Evolutionary conservation across 1,140 invertebrate species (phyloP).

Genomic region (Nasonia vitripennis): DNA sequence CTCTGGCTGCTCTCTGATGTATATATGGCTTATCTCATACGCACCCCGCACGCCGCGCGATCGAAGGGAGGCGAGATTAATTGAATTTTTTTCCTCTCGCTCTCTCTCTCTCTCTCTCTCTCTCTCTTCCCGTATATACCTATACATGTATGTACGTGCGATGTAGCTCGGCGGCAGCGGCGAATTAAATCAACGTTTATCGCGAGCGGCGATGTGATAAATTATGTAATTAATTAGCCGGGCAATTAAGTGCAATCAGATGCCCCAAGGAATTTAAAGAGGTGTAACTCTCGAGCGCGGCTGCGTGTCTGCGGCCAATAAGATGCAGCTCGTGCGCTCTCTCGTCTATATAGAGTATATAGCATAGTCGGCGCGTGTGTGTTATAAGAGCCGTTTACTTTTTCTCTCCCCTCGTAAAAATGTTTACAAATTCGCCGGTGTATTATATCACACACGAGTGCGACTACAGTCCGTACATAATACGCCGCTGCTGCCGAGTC

Average conservation of each 20-base stretch:
- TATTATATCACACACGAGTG: not conserved
- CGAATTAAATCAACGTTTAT: conserved; percentile 66
- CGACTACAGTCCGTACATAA: no score
- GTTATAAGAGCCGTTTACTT: not conserved
- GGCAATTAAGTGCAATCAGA: conserved; percentile 70
- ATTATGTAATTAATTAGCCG: conserved; percentile 70
- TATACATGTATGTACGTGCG: no score
- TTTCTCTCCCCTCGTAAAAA: not conserved
- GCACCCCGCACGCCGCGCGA: no score
- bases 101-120: no score
- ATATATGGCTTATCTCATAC: not conserved
- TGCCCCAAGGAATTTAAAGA: conserved; percentile 67
- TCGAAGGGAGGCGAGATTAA: not conserved
- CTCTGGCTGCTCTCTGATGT: not conserved
- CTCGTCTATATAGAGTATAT: not conserved
- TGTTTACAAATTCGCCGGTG: not conserved
- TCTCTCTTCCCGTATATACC: no score
- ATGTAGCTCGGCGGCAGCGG: not conserved
- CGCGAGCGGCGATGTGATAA: conserved; percentile 58
- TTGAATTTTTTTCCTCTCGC: not conserved
- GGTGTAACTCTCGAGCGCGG: conserved; percentile 58
- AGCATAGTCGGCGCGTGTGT: not conserved
- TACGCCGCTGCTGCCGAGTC: not conserved
- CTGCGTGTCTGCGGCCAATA: conserved; percentile 67
- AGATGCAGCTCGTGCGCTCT: conserved; percentile 40